Conservation (phyloP, 2,113 vertebrate genomes). For the Bettongia penicillata region DNA sequence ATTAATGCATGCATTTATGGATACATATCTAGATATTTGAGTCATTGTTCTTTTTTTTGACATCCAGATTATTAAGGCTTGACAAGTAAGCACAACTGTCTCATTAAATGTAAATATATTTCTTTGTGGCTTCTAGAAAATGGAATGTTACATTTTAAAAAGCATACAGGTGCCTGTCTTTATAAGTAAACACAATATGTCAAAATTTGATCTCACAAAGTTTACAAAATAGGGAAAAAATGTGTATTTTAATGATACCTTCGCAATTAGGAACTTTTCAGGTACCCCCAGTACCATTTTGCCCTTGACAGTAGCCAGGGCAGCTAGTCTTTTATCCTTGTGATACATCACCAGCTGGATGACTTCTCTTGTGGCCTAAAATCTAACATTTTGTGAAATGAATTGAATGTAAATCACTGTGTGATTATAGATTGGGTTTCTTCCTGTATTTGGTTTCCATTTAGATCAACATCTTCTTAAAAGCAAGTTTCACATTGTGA, state of each 20-base stretch:
- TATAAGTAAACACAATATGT: conserved; percentile 45
- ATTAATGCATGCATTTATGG: not conserved
- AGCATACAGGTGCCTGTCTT: conserved; percentile 5
- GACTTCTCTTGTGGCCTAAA: not conserved
- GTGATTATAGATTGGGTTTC: not conserved
- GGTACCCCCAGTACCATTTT: not conserved
- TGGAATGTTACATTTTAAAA: conserved; percentile 54
- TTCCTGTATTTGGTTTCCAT: not conserved
- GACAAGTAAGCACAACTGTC: conserved; percentile 70
- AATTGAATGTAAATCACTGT: not conserved
- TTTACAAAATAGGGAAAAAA: conserved; percentile 12
- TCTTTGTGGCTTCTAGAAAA: conserved; percentile 54
- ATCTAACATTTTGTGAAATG: not conserved
- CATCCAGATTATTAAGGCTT: conserved; percentile 67
- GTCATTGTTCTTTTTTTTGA: conserved; percentile 48
- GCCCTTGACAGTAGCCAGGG: not conserved
- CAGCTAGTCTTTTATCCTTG: not conserved
- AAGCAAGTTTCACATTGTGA: not conserved
- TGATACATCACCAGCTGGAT: not conserved
- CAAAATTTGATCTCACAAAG: conserved; percentile 32
- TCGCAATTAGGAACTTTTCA: not conserved
- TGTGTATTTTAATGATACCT: not conserved
- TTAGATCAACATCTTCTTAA: not conserved
- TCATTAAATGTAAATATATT: conserved; percentile 66
- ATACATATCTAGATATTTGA: conserved; percentile 6